Evolutionary conservation across 2,113 vertebrate species (phyloP).

Genomic region (Archilochus colubris): DNA sequence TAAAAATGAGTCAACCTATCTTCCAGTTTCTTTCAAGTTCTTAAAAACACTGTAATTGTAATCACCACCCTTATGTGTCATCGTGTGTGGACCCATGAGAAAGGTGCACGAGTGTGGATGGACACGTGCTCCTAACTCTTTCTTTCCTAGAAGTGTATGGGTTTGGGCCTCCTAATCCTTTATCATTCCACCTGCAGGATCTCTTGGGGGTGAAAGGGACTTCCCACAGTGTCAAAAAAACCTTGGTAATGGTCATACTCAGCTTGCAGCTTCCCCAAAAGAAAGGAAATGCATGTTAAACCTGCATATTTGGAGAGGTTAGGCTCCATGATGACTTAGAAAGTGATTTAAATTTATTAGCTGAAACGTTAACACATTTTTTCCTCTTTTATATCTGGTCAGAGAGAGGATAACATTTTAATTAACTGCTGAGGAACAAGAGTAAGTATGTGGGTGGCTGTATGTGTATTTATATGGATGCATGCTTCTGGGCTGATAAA

Average conservation of each 20-base stretch:
- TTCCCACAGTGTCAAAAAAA: not conserved
- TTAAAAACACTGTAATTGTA: not conserved
- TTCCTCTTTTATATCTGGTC: not conserved
- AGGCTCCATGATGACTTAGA: not conserved
- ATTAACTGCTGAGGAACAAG: not conserved
- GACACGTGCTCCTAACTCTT: accelerated
- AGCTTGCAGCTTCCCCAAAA: not conserved
- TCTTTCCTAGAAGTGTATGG: not conserved
- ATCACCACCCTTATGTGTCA: not conserved
- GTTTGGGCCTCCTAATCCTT: not conserved
- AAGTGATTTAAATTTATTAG: not conserved
- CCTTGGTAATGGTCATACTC: not conserved
- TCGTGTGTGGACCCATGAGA: accelerated
- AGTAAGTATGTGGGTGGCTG: not conserved
- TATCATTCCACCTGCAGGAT: not conserved
- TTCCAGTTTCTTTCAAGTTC: not conserved
- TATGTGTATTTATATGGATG: accelerated
- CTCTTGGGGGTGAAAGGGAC: not conserved
- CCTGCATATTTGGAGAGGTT: not conserved
- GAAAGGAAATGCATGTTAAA: not conserved
- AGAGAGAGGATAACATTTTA: not conserved
- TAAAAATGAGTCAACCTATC: not conserved
- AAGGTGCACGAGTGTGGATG: accelerated
- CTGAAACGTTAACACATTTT: not conserved
- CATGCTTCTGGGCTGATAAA: not conserved